Base-by-base conservation (phyloP, 23 tunicate genomes). In the Corella eumyota region DNA sequence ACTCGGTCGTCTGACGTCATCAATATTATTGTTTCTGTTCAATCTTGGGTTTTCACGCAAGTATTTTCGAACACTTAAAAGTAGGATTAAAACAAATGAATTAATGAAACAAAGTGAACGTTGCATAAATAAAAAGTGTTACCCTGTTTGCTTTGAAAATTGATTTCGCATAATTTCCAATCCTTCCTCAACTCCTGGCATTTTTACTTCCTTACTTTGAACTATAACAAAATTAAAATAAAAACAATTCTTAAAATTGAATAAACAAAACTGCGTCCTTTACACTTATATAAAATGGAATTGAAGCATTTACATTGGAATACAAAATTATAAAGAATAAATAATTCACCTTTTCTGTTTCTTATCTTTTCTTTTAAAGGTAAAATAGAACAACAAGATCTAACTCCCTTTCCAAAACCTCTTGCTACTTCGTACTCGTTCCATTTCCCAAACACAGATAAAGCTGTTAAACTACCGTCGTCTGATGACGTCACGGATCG, bases 71-170 rank as follows among this genome's bases (percentile, higher is more conserved):
- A n/a, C n/a, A n/a, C n/a, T n/a, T n/a, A n/a, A n/a, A n/a, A n/a
- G 2, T 48, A 4, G 54, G 24, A 48, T 21, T 48, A 3, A 4
- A 48, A 48, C 24, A 40, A 40, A n/a, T n/a, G n/a, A n/a, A n/a
- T n/a, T n/a, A n/a, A n/a, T n/a, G n/a, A n/a, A n/a, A n/a, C n/a
- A n/a, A n/a, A n/a, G n/a, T n/a, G n/a, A n/a, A n/a, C n/a, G n/a
- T n/a, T n/a, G n/a, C n/a, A n/a, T n/a, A n/a, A n/a, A n/a, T n/a
- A n/a, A n/a, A n/a, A n/a, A n/a, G n/a, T n/a, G n/a, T 38, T 74
- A 74, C 80, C 64, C 68, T 11, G 80, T 71, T 36, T 65, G 64
- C 32, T 74, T 74, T 34, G 80, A n/a, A 60, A 74, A 34, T 40
- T 74, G 80, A 7, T 40, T 58, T 4, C 37, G 33, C 13, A 69